Percentiles rank a stretch among this genome's conserved stretches.
Evolutionary conservation across 2,797 vertebrate genomes (phyloP).

Genomic region (Novumbra hubbsi): DNA sequence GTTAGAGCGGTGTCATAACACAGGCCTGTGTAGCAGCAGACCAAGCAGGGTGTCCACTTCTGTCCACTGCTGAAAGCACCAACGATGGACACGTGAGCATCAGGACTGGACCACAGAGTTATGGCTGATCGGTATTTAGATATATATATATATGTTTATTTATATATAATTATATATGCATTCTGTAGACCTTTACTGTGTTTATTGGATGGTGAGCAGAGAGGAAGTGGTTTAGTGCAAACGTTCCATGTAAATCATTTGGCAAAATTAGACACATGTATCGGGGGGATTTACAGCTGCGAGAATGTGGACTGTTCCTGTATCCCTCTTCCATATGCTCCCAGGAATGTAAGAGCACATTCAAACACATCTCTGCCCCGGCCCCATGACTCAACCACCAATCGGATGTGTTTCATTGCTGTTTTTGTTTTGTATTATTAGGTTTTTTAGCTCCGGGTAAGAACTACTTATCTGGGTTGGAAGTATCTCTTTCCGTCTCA

Average conservation of each 20-base stretch:
- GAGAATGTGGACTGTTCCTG: constrained; percentile 50
- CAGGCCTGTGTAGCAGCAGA: no score
- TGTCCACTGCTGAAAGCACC: no score
- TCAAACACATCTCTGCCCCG: constrained; percentile 10
- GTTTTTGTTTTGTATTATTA: not conserved
- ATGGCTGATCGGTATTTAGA: no score
- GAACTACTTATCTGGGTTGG: not conserved
- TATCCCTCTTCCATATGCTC: constrained; percentile 67
- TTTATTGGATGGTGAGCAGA: constrained; percentile 52
- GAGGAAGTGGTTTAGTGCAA: constrained; percentile 58
- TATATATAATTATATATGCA: constrained; percentile 36
- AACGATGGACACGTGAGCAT: no score
- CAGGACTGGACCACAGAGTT: no score
- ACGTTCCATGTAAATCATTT: constrained; percentile 67
- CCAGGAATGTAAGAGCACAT: constrained; percentile 53
- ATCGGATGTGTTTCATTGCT: constrained; percentile 30
- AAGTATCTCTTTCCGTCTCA: constrained; percentile 11
- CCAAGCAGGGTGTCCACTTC: no score
- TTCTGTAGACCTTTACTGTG: constrained; percentile 45
- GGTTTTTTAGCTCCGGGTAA: not conserved
- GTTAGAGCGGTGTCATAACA: no score
- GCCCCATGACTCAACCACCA: constrained; percentile 5
- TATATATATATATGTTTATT: no score
- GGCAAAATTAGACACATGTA: constrained; percentile 55
- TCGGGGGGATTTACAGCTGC: constrained; percentile 62